Percentiles rank a stretch among this genome's conserved stretches.
Evolutionary conservation across 2,797 vertebrate species (phyloP).

Genomic region (Dallia pectoralis): DNA sequence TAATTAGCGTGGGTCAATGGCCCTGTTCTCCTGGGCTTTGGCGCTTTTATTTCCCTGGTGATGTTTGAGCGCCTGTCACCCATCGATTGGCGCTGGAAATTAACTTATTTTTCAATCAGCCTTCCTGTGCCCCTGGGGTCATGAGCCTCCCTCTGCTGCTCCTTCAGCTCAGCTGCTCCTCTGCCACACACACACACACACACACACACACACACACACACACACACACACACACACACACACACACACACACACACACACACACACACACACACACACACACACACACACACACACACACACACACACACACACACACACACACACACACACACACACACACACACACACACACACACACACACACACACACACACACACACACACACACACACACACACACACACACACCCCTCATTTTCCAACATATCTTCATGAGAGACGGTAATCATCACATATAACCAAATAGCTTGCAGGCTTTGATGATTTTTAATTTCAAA

Average conservation of each 20-base stretch:
- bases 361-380: constrained; percentile 19
- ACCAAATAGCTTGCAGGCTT: constrained; percentile 71
- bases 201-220: constrained; percentile 17
- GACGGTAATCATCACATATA: constrained; percentile 73
- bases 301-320: constrained; percentile 19
- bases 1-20: constrained; percentile 95
- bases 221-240: constrained; percentile 7
- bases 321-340: background rate
- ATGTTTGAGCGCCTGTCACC: constrained; percentile 96
- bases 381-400: constrained; percentile 65
- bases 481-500: constrained; percentile 75
- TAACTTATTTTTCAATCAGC: constrained; percentile 99
- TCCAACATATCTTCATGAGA: constrained; percentile 82
- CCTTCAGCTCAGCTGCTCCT: constrained; percentile 69
- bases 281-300: background rate
- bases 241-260: background rate
- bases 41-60: constrained; percentile 98
- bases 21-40: constrained; percentile 74
- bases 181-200: background rate
- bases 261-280: constrained; percentile 16
- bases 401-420: no score
- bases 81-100: constrained; percentile 98
- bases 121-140: constrained; percentile 86
- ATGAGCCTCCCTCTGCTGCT: constrained; percentile 85
- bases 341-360: constrained; percentile 5